These are phyloP conservation scores for Gallinago jamesoni DNA, from an alignment of 2,113 vertebrate species.

Conservation along the genomic window DNA sequence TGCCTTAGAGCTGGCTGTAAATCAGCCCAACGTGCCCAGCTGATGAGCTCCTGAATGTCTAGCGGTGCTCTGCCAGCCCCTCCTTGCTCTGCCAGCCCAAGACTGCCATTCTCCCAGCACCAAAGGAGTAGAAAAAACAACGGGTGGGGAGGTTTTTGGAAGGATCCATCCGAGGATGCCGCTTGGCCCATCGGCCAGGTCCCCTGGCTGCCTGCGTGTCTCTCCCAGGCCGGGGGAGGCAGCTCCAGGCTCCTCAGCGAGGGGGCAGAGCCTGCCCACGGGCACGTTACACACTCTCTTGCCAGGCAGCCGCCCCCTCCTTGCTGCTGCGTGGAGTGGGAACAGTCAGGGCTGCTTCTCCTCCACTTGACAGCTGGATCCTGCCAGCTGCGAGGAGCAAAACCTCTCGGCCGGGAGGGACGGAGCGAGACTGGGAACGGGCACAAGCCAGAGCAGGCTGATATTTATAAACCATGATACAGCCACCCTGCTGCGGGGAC, in stretches of 20 bases:
- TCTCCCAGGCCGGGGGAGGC: background rate
- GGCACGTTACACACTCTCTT: background rate
- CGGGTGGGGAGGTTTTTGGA: background rate
- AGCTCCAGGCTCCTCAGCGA: background rate
- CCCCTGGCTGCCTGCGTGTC: background rate
- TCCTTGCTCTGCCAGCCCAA: background rate
- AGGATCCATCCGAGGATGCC: background rate
- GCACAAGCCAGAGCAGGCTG: accelerated
- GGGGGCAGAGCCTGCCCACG: background rate
- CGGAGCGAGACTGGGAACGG: accelerated
- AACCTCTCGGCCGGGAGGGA: background rate
- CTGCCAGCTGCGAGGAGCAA: background rate
- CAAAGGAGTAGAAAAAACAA: background rate
- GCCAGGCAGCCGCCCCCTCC: background rate
- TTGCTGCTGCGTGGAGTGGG: accelerated
- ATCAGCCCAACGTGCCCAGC: background rate
- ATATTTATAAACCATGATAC: background rate
- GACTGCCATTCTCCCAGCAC: background rate
- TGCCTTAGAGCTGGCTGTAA: background rate
- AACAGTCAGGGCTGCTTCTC: background rate
- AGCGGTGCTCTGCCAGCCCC: background rate
- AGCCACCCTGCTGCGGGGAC: background rate
- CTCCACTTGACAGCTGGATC: background rate
- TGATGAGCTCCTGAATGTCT: background rate
- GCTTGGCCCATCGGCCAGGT: accelerated